Evolutionary conservation across 2,113 vertebrate genomes (phyloP).

Genomic region (Myrmophylax atrothorax): DNA sequence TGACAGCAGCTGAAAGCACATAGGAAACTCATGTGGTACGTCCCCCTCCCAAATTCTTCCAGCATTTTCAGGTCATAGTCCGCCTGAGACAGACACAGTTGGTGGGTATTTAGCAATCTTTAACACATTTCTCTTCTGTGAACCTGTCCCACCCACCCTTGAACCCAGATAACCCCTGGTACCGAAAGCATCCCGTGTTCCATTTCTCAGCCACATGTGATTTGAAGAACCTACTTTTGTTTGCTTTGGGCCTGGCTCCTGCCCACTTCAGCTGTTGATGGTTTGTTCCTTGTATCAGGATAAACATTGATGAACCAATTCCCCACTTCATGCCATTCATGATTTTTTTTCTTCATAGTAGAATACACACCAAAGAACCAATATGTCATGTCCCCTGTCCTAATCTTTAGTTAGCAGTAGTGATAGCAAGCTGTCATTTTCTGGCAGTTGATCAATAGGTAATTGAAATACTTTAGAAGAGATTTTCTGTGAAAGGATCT

Average conservation of each 20-base stretch:
- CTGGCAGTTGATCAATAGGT: background rate
- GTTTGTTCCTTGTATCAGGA: background rate
- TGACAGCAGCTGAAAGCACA: background rate
- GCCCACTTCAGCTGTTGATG: background rate
- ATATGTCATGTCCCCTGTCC: background rate
- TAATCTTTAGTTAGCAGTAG: background rate
- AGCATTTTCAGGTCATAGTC: background rate
- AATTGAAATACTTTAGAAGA: background rate
- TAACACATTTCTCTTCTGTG: background rate
- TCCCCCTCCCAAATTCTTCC: background rate
- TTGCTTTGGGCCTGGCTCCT: background rate
- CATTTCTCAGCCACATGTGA: background rate
- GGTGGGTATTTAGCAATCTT: background rate
- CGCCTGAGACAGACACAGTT: background rate
- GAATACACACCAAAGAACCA: background rate
- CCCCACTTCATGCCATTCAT: background rate
- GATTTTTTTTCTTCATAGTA: background rate
- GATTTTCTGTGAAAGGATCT: background rate
- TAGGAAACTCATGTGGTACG: rapidly evolving
- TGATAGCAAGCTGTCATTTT: background rate
- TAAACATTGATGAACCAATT: background rate
- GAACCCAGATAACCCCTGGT: background rate
- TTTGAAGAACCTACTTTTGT: background rate
- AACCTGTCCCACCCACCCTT: background rate
- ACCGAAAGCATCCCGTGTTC: background rate